These are phyloP conservation scores for Alviniconcha marisindica DNA, from an alignment of 1,140 invertebrate genomes.

Conservation along the genomic window DNA sequence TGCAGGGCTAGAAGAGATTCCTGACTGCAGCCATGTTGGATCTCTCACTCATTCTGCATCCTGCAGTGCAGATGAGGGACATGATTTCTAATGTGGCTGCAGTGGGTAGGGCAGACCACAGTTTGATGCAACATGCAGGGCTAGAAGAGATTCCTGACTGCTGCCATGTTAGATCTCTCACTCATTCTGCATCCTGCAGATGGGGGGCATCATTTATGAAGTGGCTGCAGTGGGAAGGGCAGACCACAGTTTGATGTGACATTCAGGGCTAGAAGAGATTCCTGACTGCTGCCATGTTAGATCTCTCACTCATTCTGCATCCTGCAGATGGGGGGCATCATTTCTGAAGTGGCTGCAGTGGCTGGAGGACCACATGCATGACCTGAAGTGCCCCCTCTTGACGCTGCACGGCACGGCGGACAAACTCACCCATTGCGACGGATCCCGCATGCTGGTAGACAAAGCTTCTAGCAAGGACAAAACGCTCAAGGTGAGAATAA, in stretches of 20 bases:
- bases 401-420: constrained; percentile 67
- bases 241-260: too few relatives aligned
- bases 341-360: constrained; percentile 51
- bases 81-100: constrained; percentile 47
- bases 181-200: too few relatives aligned
- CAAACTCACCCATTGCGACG: constrained; percentile 51
- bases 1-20: too few relatives aligned
- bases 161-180: too few relatives aligned
- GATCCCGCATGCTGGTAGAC: constrained; percentile 60
- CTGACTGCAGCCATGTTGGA: too few relatives aligned
- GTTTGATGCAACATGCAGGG: too few relatives aligned
- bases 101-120: constrained; percentile 55
- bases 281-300: not conserved
- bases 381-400: constrained; percentile 61
- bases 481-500: constrained; percentile 67
- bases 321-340: constrained; percentile 51
- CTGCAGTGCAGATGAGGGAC: too few relatives aligned
- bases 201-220: too few relatives aligned
- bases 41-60: too few relatives aligned
- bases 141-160: too few relatives aligned
- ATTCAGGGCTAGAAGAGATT: too few relatives aligned
- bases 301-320: not conserved
- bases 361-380: constrained; percentile 51
- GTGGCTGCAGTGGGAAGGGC: too few relatives aligned
- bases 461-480: constrained; percentile 65